Conservation (phyloP, 2,888 invertebrate species). For the Pristionchus fissidentatus region DNA sequence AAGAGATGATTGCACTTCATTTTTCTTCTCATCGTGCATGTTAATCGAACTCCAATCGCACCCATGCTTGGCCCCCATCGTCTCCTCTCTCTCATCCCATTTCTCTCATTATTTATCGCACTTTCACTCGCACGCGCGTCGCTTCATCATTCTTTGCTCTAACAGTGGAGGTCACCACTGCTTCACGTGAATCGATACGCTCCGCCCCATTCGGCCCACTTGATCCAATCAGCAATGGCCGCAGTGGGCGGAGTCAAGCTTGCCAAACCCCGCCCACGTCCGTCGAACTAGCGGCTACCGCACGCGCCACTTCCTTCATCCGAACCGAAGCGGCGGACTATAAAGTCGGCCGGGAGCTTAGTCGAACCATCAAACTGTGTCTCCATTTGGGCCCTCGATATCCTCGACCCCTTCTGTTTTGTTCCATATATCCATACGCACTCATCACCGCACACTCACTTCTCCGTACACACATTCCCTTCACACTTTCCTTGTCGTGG, state of each 20-base stretch:
- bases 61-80: not conserved
- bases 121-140: slow-evolving; percentile 8
- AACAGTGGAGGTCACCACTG: slow-evolving; percentile 15
- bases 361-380: not conserved
- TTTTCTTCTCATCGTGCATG: not conserved
- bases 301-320: slow-evolving; percentile 10
- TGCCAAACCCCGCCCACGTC: slow-evolving; percentile 13
- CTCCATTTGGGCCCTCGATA: not conserved
- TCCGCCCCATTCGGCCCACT: not conserved
- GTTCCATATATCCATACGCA: too few relatives aligned
- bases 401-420: too few relatives aligned
- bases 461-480: not conserved
- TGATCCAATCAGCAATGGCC: slow-evolving; percentile 26
- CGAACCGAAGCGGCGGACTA: not conserved
- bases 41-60: too few relatives aligned
- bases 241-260: slow-evolving; percentile 9
- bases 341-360: not conserved
- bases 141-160: too few relatives aligned
- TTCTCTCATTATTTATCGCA: slow-evolving; percentile 19
- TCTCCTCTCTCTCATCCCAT: not conserved
- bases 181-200: slow-evolving; percentile 27
- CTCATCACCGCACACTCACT: not conserved
- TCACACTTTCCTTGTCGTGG: not conserved
- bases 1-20: not conserved
- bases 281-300: slow-evolving; percentile 31